Evolutionary conservation across 1,140 invertebrate species (phyloP), one percentile per base, ranked within the genome.

Genomic region (Drosophila ercepeae): DNA sequence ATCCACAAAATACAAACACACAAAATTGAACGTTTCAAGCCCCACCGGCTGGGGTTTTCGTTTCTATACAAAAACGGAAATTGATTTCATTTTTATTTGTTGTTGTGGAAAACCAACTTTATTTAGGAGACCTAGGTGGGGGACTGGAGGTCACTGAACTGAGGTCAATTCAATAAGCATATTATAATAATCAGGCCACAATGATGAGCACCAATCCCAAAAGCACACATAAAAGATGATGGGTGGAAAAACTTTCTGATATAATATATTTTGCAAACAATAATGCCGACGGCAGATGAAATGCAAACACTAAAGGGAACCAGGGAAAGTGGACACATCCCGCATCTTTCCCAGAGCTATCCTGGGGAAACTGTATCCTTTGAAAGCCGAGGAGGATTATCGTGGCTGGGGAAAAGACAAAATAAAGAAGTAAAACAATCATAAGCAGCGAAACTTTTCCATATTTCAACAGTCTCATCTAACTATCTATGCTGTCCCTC

Each of bases 191-290:
- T 83, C 45, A 65, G 60, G 57, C 71, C 64, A 45, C 75, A 63
- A 86, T 86, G 74, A 83, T 84, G 76, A 75, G 71, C 72, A 53
- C 58, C 78, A 86, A 84, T 83, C 79, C 63, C 46, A 69, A 86
- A 65, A 60, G 70, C 53, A 86, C 81, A 79, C 48, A 79, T 41
- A 70, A 75, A 51, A 36, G 48, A 41, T 23, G 11, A 9, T 74
- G 75, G 55, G 76, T 61, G 49, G 44, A 42, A 86, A 75, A 83
- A 74, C 68, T 81, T 81, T 84, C 36, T 86, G 76, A 84, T 84
- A 84, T 84, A 75, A 84, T 84, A 84, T 84, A 75, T 84, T 84
- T 86, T 58, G 82, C 81, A 84, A 84, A 84, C 76, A 84, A 53
- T 81, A 84, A 77, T 76, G 76, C 81, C 81, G 59, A 65, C 65